phyloP scores from a whole-genome alignment of 23 tunicate species.

The Phallusia fumigata region DNA sequence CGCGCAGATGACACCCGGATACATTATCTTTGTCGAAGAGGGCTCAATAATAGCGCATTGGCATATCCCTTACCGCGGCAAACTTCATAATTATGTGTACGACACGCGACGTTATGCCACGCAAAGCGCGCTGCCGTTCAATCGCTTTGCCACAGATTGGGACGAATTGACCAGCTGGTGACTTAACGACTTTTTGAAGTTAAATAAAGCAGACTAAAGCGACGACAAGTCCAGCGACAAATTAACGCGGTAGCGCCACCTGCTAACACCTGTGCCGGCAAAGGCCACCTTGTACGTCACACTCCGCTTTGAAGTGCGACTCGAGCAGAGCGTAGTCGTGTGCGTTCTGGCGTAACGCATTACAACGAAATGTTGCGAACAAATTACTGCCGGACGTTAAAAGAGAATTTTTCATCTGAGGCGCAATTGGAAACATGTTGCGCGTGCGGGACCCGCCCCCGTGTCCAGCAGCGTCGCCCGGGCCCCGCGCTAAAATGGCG shows the following conservation, averaged over 20 bases:
- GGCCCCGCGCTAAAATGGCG: conserved; percentile 1
- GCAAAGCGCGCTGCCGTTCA: no score
- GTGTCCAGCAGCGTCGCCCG: not conserved
- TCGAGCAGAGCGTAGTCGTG: not conserved
- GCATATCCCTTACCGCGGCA: not conserved
- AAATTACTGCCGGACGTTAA: not conserved
- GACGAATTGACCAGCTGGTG: no score
- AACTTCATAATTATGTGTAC: not conserved
- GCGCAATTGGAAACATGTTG: not conserved
- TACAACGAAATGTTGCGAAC: not conserved
- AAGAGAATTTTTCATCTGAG: not conserved
- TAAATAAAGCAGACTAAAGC: no score
- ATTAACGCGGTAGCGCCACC: not conserved
- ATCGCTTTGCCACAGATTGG: no score
- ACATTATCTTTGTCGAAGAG: conserved; percentile 3
- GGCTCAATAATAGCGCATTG: not conserved
- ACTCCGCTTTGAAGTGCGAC: not conserved
- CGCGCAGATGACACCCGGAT: not conserved
- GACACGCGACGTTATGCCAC: no score
- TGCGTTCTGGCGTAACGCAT: not conserved
- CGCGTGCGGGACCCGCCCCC: not conserved
- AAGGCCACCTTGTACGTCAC: conserved; percentile 9
- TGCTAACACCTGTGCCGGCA: not conserved
- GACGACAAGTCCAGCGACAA: not conserved
- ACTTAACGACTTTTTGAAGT: no score